These are phyloP conservation scores for Agelaius phoeniceus DNA, from an alignment of 2,113 vertebrate genomes.

Conservation along the genomic window DNA sequence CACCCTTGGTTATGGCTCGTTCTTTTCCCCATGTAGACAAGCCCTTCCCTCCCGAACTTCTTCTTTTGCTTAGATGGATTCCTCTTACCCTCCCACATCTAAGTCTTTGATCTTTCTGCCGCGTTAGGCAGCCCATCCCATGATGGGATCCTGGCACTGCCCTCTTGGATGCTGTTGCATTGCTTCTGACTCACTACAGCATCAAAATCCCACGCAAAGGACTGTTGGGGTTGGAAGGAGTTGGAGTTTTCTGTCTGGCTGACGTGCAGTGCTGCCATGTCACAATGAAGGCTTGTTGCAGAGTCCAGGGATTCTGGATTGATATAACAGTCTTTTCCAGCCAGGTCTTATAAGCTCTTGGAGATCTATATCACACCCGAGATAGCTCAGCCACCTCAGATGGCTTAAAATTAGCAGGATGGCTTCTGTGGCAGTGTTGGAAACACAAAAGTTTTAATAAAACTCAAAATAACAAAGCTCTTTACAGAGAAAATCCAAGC, in stretches of 20 bases:
- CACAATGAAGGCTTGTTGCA: neutral
- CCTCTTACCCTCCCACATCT: constrained; percentile 44
- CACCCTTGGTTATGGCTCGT: neutral
- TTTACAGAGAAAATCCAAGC: too few species aligned
- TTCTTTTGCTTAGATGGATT: neutral
- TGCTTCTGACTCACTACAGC: constrained; percentile 33
- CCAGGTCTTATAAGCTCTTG: too few species aligned
- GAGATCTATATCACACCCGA: too few species aligned
- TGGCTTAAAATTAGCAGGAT: too few species aligned
- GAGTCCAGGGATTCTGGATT: neutral
- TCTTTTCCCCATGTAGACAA: constrained; percentile 11
- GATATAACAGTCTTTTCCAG: too few species aligned
- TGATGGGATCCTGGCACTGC: constrained; percentile 13
- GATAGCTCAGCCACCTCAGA: too few species aligned
- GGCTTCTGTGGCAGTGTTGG: too few species aligned
- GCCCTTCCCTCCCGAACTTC: constrained; percentile 21
- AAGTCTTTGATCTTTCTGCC: constrained; percentile 63
- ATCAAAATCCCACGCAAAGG: neutral
- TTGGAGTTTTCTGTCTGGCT: neutral
- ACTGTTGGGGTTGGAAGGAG: neutral
- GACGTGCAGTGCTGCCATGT: neutral
- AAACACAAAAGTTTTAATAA: too few species aligned
- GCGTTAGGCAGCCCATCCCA: constrained; percentile 21
- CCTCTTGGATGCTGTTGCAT: constrained; percentile 1
- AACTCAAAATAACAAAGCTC: too few species aligned